These are phyloP conservation scores for Eupristina koningsbergeri DNA, from an alignment of 1,140 invertebrate genomes.

Conservation along the genomic window DNA sequence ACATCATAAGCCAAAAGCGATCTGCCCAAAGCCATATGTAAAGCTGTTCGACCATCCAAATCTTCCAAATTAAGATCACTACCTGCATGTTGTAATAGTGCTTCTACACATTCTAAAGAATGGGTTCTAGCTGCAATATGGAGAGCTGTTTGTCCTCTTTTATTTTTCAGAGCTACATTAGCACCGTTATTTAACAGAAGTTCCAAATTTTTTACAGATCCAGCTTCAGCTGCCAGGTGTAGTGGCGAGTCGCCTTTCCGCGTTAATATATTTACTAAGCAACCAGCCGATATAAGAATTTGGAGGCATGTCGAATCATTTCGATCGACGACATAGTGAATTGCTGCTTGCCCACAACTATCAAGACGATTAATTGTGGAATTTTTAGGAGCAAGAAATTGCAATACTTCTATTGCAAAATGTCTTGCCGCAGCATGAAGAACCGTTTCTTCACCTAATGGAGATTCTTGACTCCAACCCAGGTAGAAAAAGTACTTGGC, in stretches of 20 bases:
- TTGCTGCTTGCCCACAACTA: constrained; percentile 81
- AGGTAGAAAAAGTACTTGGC: constrained; percentile 80
- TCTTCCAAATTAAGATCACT: constrained; percentile 84
- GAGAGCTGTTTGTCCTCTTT: constrained; percentile 83
- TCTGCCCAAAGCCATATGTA: constrained; percentile 86
- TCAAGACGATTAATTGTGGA: constrained; percentile 80
- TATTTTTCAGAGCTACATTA: constrained; percentile 80
- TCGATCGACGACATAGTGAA: constrained; percentile 84
- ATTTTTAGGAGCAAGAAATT: constrained; percentile 81
- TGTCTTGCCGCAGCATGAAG: constrained; percentile 84
- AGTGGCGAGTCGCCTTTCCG: constrained; percentile 81
- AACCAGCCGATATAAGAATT: constrained; percentile 79
- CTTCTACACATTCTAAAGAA: constrained; percentile 84
- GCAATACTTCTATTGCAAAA: constrained; percentile 82
- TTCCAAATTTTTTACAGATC: constrained; percentile 82
- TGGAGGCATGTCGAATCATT: constrained; percentile 81
- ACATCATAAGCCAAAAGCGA: constrained; percentile 83
- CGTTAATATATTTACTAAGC: constrained; percentile 75
- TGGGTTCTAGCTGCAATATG: constrained; percentile 85
- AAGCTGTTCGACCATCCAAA: constrained; percentile 82
- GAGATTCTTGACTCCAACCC: constrained; percentile 76
- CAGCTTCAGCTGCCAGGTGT: constrained; percentile 86
- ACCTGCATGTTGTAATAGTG: constrained; percentile 80
- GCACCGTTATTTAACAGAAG: constrained; percentile 82
- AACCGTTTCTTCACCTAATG: constrained; percentile 81